Percentiles rank a stretch among this genome's conserved stretches.
Evolutionary conservation across 2,888 invertebrate species (phyloP).

Genomic region (Amblyjoppa fuscipennis): DNA sequence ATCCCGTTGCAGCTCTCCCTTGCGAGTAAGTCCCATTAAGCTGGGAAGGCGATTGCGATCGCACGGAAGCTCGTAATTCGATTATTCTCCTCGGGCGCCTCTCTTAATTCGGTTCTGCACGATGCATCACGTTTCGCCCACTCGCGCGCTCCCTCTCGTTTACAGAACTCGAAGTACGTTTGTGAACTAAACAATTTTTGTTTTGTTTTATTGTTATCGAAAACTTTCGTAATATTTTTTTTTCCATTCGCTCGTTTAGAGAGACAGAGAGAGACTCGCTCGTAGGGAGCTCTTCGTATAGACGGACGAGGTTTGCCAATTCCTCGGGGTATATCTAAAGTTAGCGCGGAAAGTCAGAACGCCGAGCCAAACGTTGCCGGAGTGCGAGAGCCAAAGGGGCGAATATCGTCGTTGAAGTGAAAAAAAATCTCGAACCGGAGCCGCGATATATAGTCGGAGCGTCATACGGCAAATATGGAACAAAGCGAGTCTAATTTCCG

Average conservation of each 20-base stretch:
- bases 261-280: constrained; percentile 14
- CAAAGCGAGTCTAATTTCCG: constrained; percentile 10
- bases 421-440: constrained; percentile 53
- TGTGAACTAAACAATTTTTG: constrained; percentile 4
- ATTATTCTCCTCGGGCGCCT: constrained; percentile 63
- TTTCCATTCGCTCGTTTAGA: constrained; percentile 1
- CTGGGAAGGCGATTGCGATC: constrained; percentile 53
- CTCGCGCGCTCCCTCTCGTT: constrained; percentile 29
- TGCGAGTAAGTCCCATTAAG: constrained; percentile 6
- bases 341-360: constrained; percentile 76
- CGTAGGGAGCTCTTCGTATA: constrained; percentile 29
- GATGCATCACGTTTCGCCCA: constrained; percentile 30
- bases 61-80: constrained; percentile 58
- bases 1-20: constrained; percentile 20
- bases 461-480: constrained; percentile 13
- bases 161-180: constrained; percentile 10
- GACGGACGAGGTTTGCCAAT: constrained; percentile 75
- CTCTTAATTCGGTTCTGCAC: constrained; percentile 43
- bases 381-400: constrained; percentile 59
- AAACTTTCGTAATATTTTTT: constrained; percentile 25
- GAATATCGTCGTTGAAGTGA: constrained; percentile 60
- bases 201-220: neutral
- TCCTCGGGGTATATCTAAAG: constrained; percentile 79
- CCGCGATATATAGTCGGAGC: constrained; percentile 8
- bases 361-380: constrained; percentile 72